Conservation (phyloP, 2,888 invertebrate genomes). For the Campoplex nolae region DNA sequence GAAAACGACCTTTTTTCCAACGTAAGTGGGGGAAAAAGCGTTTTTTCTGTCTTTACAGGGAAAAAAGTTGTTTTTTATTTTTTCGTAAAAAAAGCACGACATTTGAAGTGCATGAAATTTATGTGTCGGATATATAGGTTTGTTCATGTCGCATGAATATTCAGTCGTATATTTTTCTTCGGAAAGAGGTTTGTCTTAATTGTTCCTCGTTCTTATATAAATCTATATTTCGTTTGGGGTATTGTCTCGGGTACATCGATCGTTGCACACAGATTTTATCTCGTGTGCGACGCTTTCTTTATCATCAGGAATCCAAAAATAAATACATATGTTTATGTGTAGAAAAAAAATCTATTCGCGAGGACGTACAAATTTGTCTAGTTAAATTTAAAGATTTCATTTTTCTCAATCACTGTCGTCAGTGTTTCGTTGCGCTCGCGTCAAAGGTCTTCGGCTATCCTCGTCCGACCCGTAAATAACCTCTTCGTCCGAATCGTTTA, state of each 20-base stretch:
- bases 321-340: constrained; percentile 15
- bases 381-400: constrained; percentile 46
- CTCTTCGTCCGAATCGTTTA: constrained; percentile 99
- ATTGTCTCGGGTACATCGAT: constrained; percentile 52
- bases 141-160: constrained; percentile 21
- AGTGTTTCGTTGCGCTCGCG: constrained; percentile 88
- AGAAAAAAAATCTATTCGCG: constrained; percentile 27
- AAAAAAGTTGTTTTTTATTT: background rate
- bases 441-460: constrained; percentile 93
- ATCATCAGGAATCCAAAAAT: background rate
- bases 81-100: constrained; percentile 33
- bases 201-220: constrained; percentile 1
- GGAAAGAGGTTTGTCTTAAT: background rate
- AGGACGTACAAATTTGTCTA: constrained; percentile 42
- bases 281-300: background rate
- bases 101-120: background rate
- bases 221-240: constrained; percentile 31
- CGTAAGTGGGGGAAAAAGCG: too few relatives aligned
- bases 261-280: constrained; percentile 53
- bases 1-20: background rate
- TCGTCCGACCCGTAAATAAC: constrained; percentile 97
- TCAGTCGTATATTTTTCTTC: constrained; percentile 49
- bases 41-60: background rate
- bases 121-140: constrained; percentile 21
- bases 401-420: constrained; percentile 89